Percentiles rank a stretch among this genome's conserved stretches.
phyloP scores from a whole-genome alignment of 2,888 invertebrate species.

The Ophion obscuratus region DNA sequence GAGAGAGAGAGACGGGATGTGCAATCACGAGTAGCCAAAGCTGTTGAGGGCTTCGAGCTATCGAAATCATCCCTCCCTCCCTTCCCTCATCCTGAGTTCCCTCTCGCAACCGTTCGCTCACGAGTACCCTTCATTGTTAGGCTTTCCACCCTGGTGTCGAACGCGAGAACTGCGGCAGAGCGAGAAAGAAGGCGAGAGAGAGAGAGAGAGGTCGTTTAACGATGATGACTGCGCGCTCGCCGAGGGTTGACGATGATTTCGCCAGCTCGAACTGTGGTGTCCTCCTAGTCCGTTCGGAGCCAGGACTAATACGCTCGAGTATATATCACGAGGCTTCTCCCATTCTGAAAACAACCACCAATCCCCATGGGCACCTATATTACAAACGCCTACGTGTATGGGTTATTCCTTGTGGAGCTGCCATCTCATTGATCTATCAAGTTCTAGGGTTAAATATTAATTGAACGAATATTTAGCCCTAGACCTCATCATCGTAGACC shows the following conservation, averaged over 20 bases:
- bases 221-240: constrained; percentile 74
- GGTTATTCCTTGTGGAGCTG: not conserved
- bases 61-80: constrained; percentile 39
- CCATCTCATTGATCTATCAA: not conserved
- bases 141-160: constrained; percentile 28
- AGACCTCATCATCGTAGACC: not conserved
- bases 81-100: constrained; percentile 5
- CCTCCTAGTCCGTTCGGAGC: constrained; percentile 38
- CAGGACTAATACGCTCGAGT: constrained; percentile 7
- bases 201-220: constrained; percentile 71
- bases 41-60: constrained; percentile 30
- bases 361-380: constrained; percentile 3
- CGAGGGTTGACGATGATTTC: constrained; percentile 71
- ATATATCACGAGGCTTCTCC: constrained; percentile 2
- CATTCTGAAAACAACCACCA: not conserved
- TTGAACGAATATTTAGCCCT: not conserved
- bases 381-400: not conserved
- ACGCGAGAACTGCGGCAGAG: constrained; percentile 22
- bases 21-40: constrained; percentile 58
- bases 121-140: constrained; percentile 53
- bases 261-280: constrained; percentile 67
- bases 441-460: not conserved
- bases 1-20: constrained; percentile 20
- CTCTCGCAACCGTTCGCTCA: constrained; percentile 36
- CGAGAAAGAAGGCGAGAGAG: constrained; percentile 32